Conservation (phyloP, 1,140 invertebrate species). For the Lepidotrigona ventralis region DNA sequence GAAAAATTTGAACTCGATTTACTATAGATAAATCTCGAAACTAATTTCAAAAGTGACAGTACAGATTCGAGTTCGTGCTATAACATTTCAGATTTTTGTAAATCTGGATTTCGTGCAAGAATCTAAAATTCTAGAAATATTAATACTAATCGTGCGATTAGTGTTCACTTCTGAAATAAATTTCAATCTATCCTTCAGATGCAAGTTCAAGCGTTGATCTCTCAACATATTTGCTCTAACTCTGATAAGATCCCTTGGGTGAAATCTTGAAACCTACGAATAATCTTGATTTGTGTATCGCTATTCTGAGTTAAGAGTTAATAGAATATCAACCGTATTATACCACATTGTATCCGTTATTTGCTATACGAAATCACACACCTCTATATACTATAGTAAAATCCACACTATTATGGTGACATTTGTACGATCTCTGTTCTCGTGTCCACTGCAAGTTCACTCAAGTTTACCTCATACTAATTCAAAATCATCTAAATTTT, state of each 20-base stretch:
- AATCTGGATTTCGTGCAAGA: neutral
- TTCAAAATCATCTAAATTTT: neutral
- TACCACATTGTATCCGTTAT: too few relatives aligned
- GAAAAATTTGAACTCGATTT: neutral
- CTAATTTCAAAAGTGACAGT: neutral
- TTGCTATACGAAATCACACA: too few relatives aligned
- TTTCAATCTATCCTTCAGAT: slow-evolving; percentile 53
- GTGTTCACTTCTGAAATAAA: slow-evolving; percentile 37
- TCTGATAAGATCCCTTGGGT: neutral
- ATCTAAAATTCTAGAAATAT: neutral
- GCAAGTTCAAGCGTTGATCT: slow-evolving; percentile 22
- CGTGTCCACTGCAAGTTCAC: too few relatives aligned
- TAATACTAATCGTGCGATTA: neutral
- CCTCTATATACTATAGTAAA: neutral
- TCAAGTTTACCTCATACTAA: neutral
- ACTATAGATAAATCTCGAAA: neutral
- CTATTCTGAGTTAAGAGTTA: neutral
- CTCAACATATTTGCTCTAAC: neutral
- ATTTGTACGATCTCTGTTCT: neutral
- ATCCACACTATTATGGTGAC: neutral
- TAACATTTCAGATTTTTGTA: neutral
- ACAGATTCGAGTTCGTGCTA: neutral
- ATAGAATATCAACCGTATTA: neutral
- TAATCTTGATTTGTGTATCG: neutral
- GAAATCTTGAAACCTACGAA: neutral